Evolutionary conservation across 2,888 invertebrate genomes (phyloP), one percentile per base, ranked within the genome.

Genomic region (Augiades crinisus): DNA sequence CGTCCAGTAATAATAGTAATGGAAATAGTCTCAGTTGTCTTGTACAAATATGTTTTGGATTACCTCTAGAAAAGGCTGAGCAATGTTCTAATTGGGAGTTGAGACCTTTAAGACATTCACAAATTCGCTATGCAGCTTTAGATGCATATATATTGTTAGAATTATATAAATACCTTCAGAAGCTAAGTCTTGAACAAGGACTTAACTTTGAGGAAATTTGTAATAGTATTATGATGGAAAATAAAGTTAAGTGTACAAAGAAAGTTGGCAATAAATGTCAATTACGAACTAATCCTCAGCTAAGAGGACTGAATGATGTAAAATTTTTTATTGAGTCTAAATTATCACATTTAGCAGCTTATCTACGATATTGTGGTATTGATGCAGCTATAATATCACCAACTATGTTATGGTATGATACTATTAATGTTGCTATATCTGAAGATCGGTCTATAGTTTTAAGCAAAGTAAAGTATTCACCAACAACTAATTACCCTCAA

Each of bases 31-130:
- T 97, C 16, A 93, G 93, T 66, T 93, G 93, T 57, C 81, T 97
- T 52, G 94, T 96, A 0, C 92, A 94, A 68, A 83, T 93, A 31
- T 95, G 95, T 71, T 91, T 96, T 68, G 96, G 96, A 4, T 85
- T 91, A 47, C 93, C 94, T 36, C 80, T 98, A 33, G 93, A 96
- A 78, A 98, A 98, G 79, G 92, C 93, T n/a, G 96, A 97, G 81
- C 97, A 97, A 70, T 95, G 96, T 81, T 96, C 96, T 0, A 96
- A 97, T 78, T 98, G 97, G 97, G 95, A 96, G 68, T 92, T 94
- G 62, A 90, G 97, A 60, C 97, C 97, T 6, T 72, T 98, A 45
- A 84, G 96, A 40, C 87, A 91, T 33, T 93, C 93, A 55, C 97
- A 98, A 87, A 91, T 96, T 53, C 78, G 89, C 34, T 97, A 97